Conservation (phyloP, 2,888 invertebrate species). For the Agonopterix heracliana region DNA sequence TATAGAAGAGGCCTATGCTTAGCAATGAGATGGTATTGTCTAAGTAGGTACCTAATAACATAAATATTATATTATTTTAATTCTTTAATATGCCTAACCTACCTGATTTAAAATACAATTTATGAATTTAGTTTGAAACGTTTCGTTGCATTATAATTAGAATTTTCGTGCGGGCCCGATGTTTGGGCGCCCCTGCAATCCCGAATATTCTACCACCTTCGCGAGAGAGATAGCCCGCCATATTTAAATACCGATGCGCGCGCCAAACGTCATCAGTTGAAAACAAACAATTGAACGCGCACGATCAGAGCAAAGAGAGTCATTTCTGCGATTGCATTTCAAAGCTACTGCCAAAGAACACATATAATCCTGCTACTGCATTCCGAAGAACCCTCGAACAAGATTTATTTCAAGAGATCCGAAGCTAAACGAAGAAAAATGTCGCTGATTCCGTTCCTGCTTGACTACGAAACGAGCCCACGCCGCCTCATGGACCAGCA, state of each 20-base stretch:
- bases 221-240: constrained; percentile 36
- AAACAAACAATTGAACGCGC: constrained; percentile 24
- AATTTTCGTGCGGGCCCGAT: no score
- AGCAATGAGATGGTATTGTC: no score
- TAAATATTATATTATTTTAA: no score
- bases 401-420: constrained; percentile 5
- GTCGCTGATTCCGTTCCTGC: constrained; percentile 68
- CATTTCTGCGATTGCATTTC: background rate
- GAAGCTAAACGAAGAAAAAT: constrained; percentile 32
- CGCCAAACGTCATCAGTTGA: constrained; percentile 34
- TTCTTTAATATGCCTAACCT: no score
- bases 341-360: no score
- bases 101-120: no score
- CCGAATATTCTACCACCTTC: constrained; percentile 43
- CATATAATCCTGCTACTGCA: background rate
- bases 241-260: constrained; percentile 34
- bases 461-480: constrained; percentile 56
- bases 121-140: no score
- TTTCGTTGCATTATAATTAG: no score
- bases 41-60: no score
- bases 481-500: constrained; percentile 71
- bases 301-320: no score
- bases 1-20: no score
- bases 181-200: constrained; percentile 28
- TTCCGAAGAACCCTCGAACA: background rate